These are phyloP conservation scores for Saxicola maurus DNA, from an alignment of 2,797 vertebrate species.

Conservation along the genomic window DNA sequence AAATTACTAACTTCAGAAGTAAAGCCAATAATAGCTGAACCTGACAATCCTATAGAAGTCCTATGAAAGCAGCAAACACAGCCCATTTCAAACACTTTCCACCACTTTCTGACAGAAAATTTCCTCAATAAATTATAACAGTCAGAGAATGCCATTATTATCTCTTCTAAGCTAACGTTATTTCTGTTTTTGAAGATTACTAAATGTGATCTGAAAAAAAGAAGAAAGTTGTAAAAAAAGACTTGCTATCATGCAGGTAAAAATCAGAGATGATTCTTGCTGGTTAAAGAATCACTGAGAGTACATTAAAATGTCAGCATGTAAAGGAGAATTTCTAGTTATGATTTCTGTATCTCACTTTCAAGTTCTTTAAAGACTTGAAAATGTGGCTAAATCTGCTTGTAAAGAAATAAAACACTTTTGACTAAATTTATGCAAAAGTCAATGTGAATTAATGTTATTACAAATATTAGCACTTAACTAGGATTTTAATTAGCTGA, in stretches of 20 bases:
- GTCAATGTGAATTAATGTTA: neutral
- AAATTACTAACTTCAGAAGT: neutral
- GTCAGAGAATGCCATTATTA: neutral
- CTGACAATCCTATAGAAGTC: neutral
- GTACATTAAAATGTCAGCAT: fast-evolving
- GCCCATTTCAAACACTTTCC: neutral
- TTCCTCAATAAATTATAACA: neutral
- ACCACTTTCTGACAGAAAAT: neutral
- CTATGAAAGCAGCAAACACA: neutral
- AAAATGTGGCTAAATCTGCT: neutral
- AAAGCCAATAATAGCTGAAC: neutral
- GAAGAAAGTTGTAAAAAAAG: neutral
- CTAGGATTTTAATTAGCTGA: neutral
- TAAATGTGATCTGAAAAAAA: neutral
- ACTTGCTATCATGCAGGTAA: neutral
- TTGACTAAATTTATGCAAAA: neutral
- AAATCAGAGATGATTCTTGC: neutral
- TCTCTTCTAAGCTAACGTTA: neutral
- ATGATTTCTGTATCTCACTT: neutral
- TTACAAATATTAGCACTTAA: neutral
- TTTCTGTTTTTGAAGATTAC: neutral
- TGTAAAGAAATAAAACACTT: neutral
- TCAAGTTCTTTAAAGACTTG: neutral
- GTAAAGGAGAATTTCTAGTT: neutral
- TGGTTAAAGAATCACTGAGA: neutral